Evolutionary conservation across 2,888 invertebrate species (phyloP).

Genomic region (Aplocera efformata): DNA sequence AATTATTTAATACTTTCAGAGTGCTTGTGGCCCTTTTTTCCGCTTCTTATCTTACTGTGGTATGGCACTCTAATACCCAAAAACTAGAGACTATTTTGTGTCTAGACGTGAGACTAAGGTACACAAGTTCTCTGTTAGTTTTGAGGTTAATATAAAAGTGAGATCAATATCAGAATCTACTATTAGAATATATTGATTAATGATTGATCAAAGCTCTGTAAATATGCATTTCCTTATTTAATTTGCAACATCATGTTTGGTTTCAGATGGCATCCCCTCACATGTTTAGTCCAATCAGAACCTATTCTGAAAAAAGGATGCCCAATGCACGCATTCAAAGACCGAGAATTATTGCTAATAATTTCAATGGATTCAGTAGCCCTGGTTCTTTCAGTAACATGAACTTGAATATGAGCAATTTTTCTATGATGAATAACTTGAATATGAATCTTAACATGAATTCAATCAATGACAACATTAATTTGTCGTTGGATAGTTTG

Average conservation of each 20-base stretch:
- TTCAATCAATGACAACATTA: constrained; percentile 56
- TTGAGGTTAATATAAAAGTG: too few relatives aligned
- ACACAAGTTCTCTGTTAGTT: too few relatives aligned
- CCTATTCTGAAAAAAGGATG: constrained; percentile 5
- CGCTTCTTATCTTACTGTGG: too few relatives aligned
- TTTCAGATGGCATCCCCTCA: constrained; percentile 34
- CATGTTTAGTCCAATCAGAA: constrained; percentile 10
- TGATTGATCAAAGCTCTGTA: too few relatives aligned
- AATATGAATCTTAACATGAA: constrained; percentile 3
- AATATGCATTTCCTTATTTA: too few relatives aligned
- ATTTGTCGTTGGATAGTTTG: constrained; percentile 69
- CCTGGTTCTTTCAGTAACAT: constrained; percentile 12
- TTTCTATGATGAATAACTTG: constrained; percentile 11
- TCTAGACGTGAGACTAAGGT: too few relatives aligned
- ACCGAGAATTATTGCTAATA: constrained; percentile 6
- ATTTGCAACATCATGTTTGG: not conserved
- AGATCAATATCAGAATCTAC: too few relatives aligned
- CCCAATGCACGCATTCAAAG: constrained; percentile 9
- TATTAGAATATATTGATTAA: too few relatives aligned
- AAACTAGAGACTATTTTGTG: too few relatives aligned
- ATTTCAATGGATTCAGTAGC: constrained; percentile 10
- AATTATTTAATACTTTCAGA: too few relatives aligned
- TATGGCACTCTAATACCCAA: too few relatives aligned
- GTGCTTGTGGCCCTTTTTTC: too few relatives aligned
- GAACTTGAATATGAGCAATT: constrained; percentile 24